phyloP scores from a whole-genome alignment of 2,888 invertebrate species.

The Seira sanloemensis region DNA sequence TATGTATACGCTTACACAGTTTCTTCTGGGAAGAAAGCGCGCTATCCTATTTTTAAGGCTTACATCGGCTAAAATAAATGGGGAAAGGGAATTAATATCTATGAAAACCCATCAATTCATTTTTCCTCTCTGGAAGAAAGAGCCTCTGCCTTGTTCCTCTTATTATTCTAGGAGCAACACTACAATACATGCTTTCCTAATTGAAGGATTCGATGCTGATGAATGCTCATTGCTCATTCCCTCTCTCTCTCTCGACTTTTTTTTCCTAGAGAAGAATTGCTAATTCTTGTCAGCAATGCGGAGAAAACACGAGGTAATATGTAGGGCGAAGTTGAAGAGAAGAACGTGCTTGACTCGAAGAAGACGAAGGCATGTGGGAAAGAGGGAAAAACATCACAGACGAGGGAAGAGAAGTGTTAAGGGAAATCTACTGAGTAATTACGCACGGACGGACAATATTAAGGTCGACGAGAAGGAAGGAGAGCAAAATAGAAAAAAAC shows the following conservation, averaged over 20 bases:
- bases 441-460: slow-evolving; percentile 55
- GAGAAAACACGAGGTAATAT: slow-evolving; percentile 7
- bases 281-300: slow-evolving; percentile 14
- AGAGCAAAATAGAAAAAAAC: slow-evolving; percentile 18
- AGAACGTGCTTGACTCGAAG: neutral
- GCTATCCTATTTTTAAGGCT: too few species aligned
- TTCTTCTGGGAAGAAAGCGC: neutral
- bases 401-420: slow-evolving; percentile 45
- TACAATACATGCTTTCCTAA: slow-evolving; percentile 28
- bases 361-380: neutral
- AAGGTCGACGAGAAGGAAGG: neutral
- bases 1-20: neutral
- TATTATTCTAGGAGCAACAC: slow-evolving; percentile 25
- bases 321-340: neutral
- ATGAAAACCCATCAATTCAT: slow-evolving; percentile 52
- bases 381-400: neutral
- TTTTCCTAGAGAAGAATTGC: slow-evolving; percentile 17
- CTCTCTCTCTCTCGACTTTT: neutral
- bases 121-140: neutral
- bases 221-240: neutral
- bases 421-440: slow-evolving; percentile 57
- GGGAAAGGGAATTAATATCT: slow-evolving; percentile 44
- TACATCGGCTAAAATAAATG: neutral
- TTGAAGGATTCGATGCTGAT: slow-evolving; percentile 46
- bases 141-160: slow-evolving; percentile 20